Evolutionary conservation across 2,888 invertebrate genomes (phyloP), one percentile per base, ranked within the genome.

Genomic region (Hyppa rectilinea): DNA sequence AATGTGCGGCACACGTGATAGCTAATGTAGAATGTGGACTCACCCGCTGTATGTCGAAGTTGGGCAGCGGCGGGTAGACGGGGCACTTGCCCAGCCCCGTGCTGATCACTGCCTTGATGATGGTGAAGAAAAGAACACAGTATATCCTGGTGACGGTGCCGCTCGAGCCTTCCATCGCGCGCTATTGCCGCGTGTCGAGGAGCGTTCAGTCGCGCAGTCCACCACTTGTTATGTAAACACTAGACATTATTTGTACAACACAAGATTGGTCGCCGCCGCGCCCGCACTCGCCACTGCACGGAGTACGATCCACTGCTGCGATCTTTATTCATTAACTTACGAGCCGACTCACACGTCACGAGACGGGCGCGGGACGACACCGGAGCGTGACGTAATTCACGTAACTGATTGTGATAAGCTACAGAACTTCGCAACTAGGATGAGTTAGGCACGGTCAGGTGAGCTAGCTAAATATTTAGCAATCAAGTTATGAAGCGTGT

Each of bases 11-110:
- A 43, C 75, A 75, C 53, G 47, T 71, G 65, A 53, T 73, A n/a
- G n/a, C n/a, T n/a, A 23, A 12, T n/a, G 9, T 49, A 9, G 10
- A 26, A 14, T 14, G 29, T 43, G 26, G 43, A 43, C 96, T 96
- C 90, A 97, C 97, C 93, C 95, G 96, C 75, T 96, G 96, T 80
- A 97, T 94, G 86, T 97, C 97, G 86, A 97, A 97, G 91, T 97
- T 95, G 47, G 97, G 96, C 91, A 97, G 96, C 83, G 97, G 96
- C 61, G 96, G 96, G 89, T 97, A 97, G 80, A 96, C 96, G 7
- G 97, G 97, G 86, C 97, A 98, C 87, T 96, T 96, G 76, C 97
- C 97, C 52, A 97, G 93, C 55, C 97, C 97, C 59, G 96, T 94
- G 72, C 90, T 86, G 43, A 89, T 75, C 73, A 88, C 94, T n/a